Evolutionary conservation across 2,113 vertebrate genomes (phyloP), one percentile per base, ranked within the genome.

Genomic region (Chionomys nivalis): DNA sequence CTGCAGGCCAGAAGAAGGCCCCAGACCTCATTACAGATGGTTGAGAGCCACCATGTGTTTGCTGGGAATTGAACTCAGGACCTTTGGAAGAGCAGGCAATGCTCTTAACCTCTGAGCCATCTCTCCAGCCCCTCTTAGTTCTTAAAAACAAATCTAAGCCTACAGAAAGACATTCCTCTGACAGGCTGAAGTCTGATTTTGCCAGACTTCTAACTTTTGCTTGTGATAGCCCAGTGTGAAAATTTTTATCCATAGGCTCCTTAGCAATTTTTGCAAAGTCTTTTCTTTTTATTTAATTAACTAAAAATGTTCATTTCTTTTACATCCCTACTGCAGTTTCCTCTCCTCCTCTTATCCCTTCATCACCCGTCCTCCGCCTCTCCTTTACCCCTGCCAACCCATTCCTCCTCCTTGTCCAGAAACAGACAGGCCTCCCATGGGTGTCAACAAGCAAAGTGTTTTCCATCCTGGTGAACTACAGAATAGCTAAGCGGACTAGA

Each of bases 131-230:
- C 89, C 94, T 19, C 39, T 90, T 68, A 28, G 87, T 78, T 78
- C n/a, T 28, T 88, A 61, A 42, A 68, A 81, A n/a, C 33, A 12
- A 58, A 89, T 61, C 33, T 28, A 93, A 96, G 42, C 44, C 58
- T 75, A 66, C 24, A n/a, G 66, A 70, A n/a, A 79, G 61, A 81
- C 90, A 93, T 55, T 96, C 58, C 19, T 66, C 10, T 28, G 73
- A 83, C 36, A 91, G 13, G 0, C 49, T 94, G 68, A 72, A 16
- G 14, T 65, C 10, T 44, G 65, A 24, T 77, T 96, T 86, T 86
- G 88, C 78, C 63, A 91, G 52, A 26, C 66, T 70, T 91, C 88
- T 49, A 49, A 52, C 9, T 78, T 96, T 93, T 92, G 88, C 65
- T 63, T 90, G 5, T 90, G 89, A 93, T 82, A 90, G 63, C 28